These are phyloP conservation scores for Orthosia gracilis DNA, from an alignment of 2,888 invertebrate species.

Conservation along the genomic window DNA sequence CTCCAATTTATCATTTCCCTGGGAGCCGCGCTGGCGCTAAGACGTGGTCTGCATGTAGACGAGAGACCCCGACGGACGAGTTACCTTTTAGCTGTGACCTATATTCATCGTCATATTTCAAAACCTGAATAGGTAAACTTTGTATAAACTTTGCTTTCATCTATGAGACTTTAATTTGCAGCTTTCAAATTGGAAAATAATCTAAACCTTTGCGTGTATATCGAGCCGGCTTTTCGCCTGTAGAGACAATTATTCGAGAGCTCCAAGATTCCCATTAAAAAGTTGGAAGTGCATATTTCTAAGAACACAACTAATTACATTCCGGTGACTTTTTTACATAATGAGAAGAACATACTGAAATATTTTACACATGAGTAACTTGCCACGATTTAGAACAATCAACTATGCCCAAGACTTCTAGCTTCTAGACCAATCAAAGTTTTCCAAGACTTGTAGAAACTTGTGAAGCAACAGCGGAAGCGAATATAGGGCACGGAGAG, in stretches of 20 bases:
- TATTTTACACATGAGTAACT: constrained; percentile 13
- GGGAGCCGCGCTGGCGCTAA: constrained; percentile 5
- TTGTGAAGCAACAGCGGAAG: constrained; percentile 31
- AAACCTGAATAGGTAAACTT: constrained; percentile 14
- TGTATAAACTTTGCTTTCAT: background rate
- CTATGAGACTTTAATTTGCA: background rate
- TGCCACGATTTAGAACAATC: constrained; percentile 6
- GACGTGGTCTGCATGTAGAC: constrained; percentile 45
- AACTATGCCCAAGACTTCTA: constrained; percentile 3
- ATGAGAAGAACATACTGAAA: constrained; percentile 7
- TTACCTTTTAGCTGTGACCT: constrained; percentile 5
- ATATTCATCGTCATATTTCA: constrained; percentile 16
- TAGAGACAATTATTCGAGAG: background rate
- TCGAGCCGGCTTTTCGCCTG: background rate
- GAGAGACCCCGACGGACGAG: background rate
- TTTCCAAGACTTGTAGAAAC: background rate
- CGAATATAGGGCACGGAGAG: constrained; percentile 14
- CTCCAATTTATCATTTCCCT: constrained; percentile 36
- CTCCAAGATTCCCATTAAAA: constrained; percentile 5
- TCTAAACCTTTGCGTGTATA: background rate
- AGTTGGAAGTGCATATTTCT: background rate
- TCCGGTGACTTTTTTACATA: constrained; percentile 11
- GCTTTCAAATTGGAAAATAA: background rate
- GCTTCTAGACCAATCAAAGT: constrained; percentile 1
- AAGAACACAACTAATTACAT: constrained; percentile 5